Evolutionary conservation across 2,888 invertebrate species (phyloP).

Genomic region (Drosophila paranaensis): DNA sequence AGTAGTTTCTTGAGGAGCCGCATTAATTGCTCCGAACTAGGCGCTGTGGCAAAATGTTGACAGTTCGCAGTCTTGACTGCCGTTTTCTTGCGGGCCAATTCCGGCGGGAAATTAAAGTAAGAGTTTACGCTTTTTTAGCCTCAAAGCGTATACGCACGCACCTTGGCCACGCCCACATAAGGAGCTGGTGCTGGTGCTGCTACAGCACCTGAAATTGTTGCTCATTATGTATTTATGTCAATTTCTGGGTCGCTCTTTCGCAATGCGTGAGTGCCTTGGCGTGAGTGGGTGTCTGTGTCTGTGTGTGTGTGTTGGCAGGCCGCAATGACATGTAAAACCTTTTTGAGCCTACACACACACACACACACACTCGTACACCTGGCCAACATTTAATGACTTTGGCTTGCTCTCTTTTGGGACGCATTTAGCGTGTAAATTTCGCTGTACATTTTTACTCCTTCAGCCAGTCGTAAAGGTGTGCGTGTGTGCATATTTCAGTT

Average conservation of each 20-base stretch:
- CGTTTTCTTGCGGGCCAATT: slow-evolving; percentile 60
- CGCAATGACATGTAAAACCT: slow-evolving; percentile 78
- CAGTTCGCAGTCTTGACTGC: slow-evolving; percentile 56
- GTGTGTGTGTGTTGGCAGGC: slow-evolving; percentile 41
- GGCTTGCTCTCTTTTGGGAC: slow-evolving; percentile 75
- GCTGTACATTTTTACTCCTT: slow-evolving; percentile 73
- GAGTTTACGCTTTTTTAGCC: slow-evolving; percentile 75
- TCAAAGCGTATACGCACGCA: slow-evolving; percentile 52
- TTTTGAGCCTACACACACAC: slow-evolving; percentile 64
- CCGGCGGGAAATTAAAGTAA: slow-evolving; percentile 78
- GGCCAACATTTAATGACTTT: slow-evolving; percentile 78
- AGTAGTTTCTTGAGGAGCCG: slow-evolving; percentile 56
- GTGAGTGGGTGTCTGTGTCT: slow-evolving; percentile 18
- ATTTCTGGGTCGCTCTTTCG: slow-evolving; percentile 67
- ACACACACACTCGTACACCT: slow-evolving; percentile 52
- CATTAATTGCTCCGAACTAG: slow-evolving; percentile 74
- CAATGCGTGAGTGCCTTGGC: slow-evolving; percentile 17
- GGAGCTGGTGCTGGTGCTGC: slow-evolving; percentile 1
- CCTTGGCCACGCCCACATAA: slow-evolving; percentile 48
- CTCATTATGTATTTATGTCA: slow-evolving; percentile 78
- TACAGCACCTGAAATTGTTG: slow-evolving; percentile 65
- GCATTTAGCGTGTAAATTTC: slow-evolving; percentile 77
- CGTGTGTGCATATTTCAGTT: slow-evolving; percentile 71
- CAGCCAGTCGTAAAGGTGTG: slow-evolving; percentile 67
- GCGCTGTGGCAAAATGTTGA: slow-evolving; percentile 64